Evolutionary conservation across 1,140 invertebrate genomes (phyloP), one percentile per base, ranked within the genome.

Genomic region (Calosoma granatense): DNA sequence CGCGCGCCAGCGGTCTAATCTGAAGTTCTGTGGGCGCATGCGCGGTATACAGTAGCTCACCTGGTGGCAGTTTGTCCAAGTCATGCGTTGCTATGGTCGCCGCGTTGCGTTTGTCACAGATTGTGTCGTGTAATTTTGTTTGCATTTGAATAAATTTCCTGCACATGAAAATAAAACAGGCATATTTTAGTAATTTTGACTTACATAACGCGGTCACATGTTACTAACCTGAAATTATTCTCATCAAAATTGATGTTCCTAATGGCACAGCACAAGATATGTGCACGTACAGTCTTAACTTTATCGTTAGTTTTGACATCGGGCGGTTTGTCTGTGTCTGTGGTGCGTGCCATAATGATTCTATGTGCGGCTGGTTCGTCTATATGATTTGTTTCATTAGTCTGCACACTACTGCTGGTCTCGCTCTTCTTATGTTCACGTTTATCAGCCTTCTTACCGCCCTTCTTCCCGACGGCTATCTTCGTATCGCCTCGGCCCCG

Each of bases 21-120:
- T 74, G 72, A 9, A 90, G 74, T 39, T 76, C 70, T 3, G 72
- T 67, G 15, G 87, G 86, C 21, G 71, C 60, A 61, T 73, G 76
- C 0, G 85, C 85, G 55, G 81, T 84, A 70, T 88, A 90, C 1
- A 72, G 71, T 21, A 90, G 66, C 56, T 84, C 76, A 61, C 80
- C 79, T 77, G 64, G 11, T 56, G 15, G 80, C 78, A 92, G 71
- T 62, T 82, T 81, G 20, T 73, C 74, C 52, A 88, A 69, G 71
- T 92, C 88, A 73, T 92, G 89, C 1, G 88, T 91, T 9, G 88
- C 88, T 60, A 92, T 86, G 1, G 88, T 91, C 3, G 87, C 86
- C 1, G 76, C 72, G 65, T 86, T 86, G 60, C 88, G 72, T 64
- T 89, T 90, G 22, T 88, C 81, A 70, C 88, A 91, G 15, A 88